Evolutionary conservation across 2,888 invertebrate species (phyloP).

Genomic region (Myathropa florea): DNA sequence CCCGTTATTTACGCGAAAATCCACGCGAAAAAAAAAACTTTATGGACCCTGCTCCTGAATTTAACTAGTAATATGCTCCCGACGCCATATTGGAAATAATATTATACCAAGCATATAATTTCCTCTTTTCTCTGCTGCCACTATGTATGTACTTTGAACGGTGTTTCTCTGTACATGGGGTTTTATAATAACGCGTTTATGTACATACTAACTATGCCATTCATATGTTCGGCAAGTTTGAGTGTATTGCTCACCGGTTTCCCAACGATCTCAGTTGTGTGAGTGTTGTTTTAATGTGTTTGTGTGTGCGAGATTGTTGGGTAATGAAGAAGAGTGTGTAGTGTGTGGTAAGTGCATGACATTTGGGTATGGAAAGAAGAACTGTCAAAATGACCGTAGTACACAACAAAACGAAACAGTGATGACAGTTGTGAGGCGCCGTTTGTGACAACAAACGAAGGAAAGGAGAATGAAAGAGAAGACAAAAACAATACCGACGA

Average conservation of each 20-base stretch:
- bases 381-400: conserved; percentile 57
- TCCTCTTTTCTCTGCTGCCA: conserved; percentile 38
- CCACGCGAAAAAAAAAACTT: conserved; percentile 56
- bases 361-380: conserved; percentile 28
- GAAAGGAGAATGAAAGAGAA: conserved; percentile 24
- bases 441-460: conserved; percentile 55
- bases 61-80: conserved; percentile 53
- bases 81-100: conserved; percentile 73
- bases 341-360: conserved; percentile 56
- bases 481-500: conserved; percentile 44
- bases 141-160: conserved; percentile 12
- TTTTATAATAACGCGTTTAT: conserved; percentile 54
- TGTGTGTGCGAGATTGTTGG: background rate
- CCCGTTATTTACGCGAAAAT: conserved; percentile 55
- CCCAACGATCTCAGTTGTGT: conserved; percentile 27
- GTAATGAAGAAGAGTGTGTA: background rate
- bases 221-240: conserved; percentile 6
- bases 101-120: conserved; percentile 52
- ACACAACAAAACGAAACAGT: conserved; percentile 55
- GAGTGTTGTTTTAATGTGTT: background rate
- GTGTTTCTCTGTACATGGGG: conserved; percentile 7
- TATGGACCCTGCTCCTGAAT: conserved; percentile 14
- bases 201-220: conserved; percentile 44
- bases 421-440: conserved; percentile 43
- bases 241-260: conserved; percentile 61